A percentile compares a stretch with the other conserved stretches of the same genome.
These are phyloP conservation scores for Simalia tracyae DNA, from an alignment of 2,797 vertebrate species.

Conservation along the genomic window DNA sequence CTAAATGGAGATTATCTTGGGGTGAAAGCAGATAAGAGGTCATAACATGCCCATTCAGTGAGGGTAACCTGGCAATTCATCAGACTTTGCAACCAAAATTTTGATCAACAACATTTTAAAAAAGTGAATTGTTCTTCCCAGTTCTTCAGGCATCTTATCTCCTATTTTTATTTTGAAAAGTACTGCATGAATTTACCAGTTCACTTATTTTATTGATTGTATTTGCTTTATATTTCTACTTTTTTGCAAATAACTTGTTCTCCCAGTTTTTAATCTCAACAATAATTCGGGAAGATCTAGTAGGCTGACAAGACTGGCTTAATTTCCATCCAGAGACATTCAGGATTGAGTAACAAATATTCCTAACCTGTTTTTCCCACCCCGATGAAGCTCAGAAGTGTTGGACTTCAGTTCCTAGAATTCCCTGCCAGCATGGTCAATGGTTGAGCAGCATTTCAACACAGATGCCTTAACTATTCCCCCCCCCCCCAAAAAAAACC, in stretches of 20 bases:
- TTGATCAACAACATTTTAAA: no score
- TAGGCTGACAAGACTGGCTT: neutral
- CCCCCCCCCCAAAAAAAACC: neutral
- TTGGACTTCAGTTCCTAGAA: neutral
- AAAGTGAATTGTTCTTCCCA: no score
- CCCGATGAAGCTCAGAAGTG: neutral
- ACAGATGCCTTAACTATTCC: neutral
- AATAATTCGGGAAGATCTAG: neutral
- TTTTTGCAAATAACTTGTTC: neutral
- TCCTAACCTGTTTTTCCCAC: neutral
- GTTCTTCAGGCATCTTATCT: neutral
- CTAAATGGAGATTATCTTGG: neutral
- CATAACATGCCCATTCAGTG: no score
- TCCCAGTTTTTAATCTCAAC: neutral
- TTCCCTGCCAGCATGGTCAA: neutral
- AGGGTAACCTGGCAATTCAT: neutral
- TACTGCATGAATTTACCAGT: neutral
- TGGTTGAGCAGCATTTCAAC: neutral
- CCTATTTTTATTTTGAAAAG: neutral
- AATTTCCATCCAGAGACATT: neutral
- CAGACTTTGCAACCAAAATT: neutral
- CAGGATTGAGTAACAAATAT: neutral
- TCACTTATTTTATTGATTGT: neutral
- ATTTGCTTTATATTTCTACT: neutral
- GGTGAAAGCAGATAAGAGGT: neutral